Base-by-base conservation (phyloP, 2,797 vertebrate genomes). In the Syngnathus rostellatus region DNA sequence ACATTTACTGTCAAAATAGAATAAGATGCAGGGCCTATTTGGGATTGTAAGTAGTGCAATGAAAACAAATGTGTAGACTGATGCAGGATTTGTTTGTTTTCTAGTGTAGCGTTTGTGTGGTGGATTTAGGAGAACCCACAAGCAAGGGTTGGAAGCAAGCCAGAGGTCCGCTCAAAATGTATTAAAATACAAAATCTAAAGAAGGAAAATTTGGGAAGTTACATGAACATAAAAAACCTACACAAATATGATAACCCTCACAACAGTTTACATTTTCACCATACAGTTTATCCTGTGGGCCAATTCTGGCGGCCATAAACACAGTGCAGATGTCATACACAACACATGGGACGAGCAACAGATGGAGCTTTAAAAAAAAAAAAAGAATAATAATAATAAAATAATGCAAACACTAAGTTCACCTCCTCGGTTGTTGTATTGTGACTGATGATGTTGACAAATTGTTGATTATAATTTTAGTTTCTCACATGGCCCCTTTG, bases 391-490 rank as follows among this genome's bases (percentile, higher is more conserved):
- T 19, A 48, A 31, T 31, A 48, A 17, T 48, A 19, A 48, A 16
- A 48, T 48, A 58, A 31, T 37, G 17, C 31, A 31, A 58, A 38
- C 37, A 8, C 37, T 37, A 25, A 38, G 55, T 6, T 4, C 16
- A 16, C 31, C 54, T 23, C 16, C 23, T 57, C 16, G 12, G 25
- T 37, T 39, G 17, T 31, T 9, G 16, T 3, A 58, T 19, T 14
- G 17, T 59, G 31, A 59, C 14, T 9, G 57, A 14, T 59, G 57
- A 38, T 59, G 57, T 39, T 59, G 57, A 59, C 57, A 19, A 16
- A 59, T 39, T 39, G 25, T 19, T 38, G 57, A 39, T 39, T 59
- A 37, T 39, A 59, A 59, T 59, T 59, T 59, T 38, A 58, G 41
- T 11, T 9, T 43, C 2, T 43, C 41, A 43, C 31, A 31, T 31